A percentile compares a stretch with the other conserved stretches of the same genome.
Evolutionary conservation across 1,140 invertebrate species (phyloP).

Genomic region (Micrasema minimum): DNA sequence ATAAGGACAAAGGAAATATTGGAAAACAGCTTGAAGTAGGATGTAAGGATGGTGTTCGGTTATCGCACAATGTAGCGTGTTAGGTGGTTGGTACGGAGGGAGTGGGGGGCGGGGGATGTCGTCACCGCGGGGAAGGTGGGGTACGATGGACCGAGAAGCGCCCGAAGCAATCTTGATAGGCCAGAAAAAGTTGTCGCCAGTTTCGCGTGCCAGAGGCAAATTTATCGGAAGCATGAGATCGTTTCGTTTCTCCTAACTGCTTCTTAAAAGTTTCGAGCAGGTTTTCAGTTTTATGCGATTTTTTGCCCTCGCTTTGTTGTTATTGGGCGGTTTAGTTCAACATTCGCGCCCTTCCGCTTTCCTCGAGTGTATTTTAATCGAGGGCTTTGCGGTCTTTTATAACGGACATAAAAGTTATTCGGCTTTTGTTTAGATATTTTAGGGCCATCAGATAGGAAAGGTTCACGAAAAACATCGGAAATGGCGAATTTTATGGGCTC

Average conservation of each 20-base stretch:
- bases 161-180: conserved; percentile 41
- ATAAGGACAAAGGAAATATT: conserved; percentile 36
- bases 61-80: conserved; percentile 10
- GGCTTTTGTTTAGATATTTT: conserved; percentile 42
- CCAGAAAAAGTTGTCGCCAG: conserved; percentile 44
- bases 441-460: conserved; percentile 36
- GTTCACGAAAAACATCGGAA: conserved; percentile 10
- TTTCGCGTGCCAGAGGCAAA: conserved; percentile 38
- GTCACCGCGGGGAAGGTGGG: background rate
- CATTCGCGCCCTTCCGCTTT: conserved; percentile 30
- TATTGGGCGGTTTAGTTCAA: conserved; percentile 32
- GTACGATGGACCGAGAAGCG: conserved; percentile 23
- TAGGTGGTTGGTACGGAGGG: background rate
- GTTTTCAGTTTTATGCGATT: conserved; percentile 42
- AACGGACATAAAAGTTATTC: conserved; percentile 42
- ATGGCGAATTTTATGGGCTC: conserved; percentile 30
- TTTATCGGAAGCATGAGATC: conserved; percentile 43
- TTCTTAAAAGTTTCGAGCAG: conserved; percentile 44
- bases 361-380: conserved; percentile 41
- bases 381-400: conserved; percentile 39
- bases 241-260: conserved; percentile 40
- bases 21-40: conserved; percentile 21
- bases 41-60: conserved; percentile 30
- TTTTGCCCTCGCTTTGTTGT: conserved; percentile 37
- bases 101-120: background rate